Base-by-base conservation (phyloP, 1,140 invertebrate species). In the Euura lappo region DNA sequence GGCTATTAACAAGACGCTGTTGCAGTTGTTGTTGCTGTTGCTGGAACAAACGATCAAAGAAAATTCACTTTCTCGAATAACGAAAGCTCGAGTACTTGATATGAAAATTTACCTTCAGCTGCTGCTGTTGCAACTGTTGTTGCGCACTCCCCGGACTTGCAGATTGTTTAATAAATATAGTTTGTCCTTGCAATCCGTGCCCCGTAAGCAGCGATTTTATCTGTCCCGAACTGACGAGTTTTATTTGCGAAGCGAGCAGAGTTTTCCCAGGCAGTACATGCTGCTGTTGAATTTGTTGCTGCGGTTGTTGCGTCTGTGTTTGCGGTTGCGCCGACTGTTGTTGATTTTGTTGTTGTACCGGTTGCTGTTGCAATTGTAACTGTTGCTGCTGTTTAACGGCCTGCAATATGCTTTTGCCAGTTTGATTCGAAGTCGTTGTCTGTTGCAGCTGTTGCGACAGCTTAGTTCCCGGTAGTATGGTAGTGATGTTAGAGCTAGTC, bases 121-220 rank as follows among this genome's bases (percentile, higher is more conserved):
- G 81, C 64, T 76, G 77, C 44, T 44, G 65, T 68, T 71, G 65
- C 10, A 76, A 75, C n/a, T 84, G 84, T 45, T 84, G 81, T 65
- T 84, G 84, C 45, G 83, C 65, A 8, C 79, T 79, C 5, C 84
- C 84, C 10, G 84, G 78, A 10, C 84, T 82, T 2, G 85, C 13
- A 3, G 66, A 84, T 68, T 88, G 87, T 73, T 88, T 88, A 44
- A 88, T 88, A 47, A 88, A 88, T 78, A 88, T 88, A 1, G 87
- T 87, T 65, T 87, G 87, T 5, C 85, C 86, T 11, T 85, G 86
- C 10, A 88, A 78, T 7, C 86, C 85, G n/a, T 87, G 85, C 5
- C 86, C 80, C 0, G 86, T 86, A 0, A 88, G 74, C 3, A 87
- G 76, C 0, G 86, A 88, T 65, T 88, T 88, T 68, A 88, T 88